Evolutionary conservation across 1,140 invertebrate species (phyloP).

Genomic region (Mya arenaria): DNA sequence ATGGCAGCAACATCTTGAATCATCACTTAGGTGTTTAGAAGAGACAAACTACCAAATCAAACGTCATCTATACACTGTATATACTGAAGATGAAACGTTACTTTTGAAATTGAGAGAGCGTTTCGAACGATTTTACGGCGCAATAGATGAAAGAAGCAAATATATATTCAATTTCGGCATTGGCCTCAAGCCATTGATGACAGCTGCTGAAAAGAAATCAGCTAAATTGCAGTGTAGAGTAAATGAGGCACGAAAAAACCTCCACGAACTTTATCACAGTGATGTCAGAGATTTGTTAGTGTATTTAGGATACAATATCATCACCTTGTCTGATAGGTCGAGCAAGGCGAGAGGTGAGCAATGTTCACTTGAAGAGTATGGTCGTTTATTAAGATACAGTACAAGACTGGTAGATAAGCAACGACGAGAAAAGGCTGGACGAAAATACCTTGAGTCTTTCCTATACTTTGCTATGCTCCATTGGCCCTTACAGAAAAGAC

Average conservation of each 20-base stretch:
- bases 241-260: background rate
- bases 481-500: constrained; percentile 15
- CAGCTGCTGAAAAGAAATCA: background rate
- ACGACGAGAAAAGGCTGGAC: background rate
- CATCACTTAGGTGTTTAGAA: background rate
- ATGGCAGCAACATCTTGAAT: background rate
- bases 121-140: constrained; percentile 43
- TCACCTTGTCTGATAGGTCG: constrained; percentile 4
- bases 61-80: constrained; percentile 13
- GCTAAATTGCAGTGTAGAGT: background rate
- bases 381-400: constrained; percentile 5
- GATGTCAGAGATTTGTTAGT: constrained; percentile 35
- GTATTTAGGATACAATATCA: constrained; percentile 28
- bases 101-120: constrained; percentile 26
- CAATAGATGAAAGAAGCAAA: constrained; percentile 2
- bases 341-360: background rate
- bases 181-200: constrained; percentile 40
- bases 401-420: background rate
- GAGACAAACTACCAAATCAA: constrained; percentile 18
- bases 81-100: constrained; percentile 13
- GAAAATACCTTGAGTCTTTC: constrained; percentile 26
- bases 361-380: constrained; percentile 1
- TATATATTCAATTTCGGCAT: constrained; percentile 32
- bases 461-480: constrained; percentile 40
- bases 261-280: no score